phyloP scores from a whole-genome alignment of 2,888 invertebrate species.

The Drosophila ezoana region DNA sequence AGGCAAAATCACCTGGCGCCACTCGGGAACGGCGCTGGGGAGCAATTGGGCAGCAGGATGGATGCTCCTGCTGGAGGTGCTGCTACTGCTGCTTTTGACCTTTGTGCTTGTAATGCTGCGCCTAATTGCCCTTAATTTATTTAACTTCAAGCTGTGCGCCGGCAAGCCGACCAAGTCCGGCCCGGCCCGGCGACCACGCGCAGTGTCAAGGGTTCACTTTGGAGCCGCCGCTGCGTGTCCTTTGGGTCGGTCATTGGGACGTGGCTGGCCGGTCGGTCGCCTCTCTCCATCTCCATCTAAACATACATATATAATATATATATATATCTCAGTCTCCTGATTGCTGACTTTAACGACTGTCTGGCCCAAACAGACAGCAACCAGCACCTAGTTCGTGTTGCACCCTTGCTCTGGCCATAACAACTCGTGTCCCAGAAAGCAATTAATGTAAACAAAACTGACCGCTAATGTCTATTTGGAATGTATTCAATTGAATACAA shows the following conservation, averaged over 20 bases:
- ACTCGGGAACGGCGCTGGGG: constrained; percentile 26
- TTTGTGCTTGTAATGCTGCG: constrained; percentile 73
- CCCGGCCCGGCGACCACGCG: constrained; percentile 7
- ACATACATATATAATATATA: not conserved
- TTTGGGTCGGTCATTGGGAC: constrained; percentile 60
- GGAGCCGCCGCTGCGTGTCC: constrained; percentile 60
- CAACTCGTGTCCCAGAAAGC: constrained; percentile 19
- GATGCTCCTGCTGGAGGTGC: constrained; percentile 3
- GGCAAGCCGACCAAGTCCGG: not conserved
- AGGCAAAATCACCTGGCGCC: constrained; percentile 60
- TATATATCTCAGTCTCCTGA: constrained; percentile 1
- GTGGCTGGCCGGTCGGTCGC: constrained; percentile 13
- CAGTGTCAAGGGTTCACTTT: constrained; percentile 73
- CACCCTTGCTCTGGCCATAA: constrained; percentile 20
- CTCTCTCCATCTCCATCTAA: constrained; percentile 1
- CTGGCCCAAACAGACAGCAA: constrained; percentile 27
- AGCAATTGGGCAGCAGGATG: constrained; percentile 40
- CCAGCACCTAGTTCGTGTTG: not conserved
- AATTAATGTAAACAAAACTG: constrained; percentile 32
- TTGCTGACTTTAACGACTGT: constrained; percentile 50
- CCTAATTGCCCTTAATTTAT: constrained; percentile 80
- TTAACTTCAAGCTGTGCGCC: constrained; percentile 78
- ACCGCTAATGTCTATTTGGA: constrained; percentile 13
- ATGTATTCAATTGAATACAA: constrained; percentile 21
- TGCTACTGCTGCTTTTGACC: constrained; percentile 50